These are phyloP conservation scores for Ooceraea biroi DNA, from an alignment of 1,140 invertebrate genomes.

Conservation along the genomic window DNA sequence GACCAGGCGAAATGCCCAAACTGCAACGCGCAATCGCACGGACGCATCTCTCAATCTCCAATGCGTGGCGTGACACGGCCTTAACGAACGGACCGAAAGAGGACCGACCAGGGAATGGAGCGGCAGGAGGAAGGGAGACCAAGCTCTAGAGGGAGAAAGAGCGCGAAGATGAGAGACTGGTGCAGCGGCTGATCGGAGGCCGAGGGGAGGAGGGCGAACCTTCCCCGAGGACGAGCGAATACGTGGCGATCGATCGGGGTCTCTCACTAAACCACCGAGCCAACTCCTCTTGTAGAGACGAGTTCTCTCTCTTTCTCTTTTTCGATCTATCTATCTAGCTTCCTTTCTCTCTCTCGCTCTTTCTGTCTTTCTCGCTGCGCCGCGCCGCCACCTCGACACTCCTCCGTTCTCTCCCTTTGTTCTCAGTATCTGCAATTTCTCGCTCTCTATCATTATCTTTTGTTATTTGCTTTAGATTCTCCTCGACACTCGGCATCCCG, in stretches of 20 bases:
- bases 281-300: conserved; percentile 52
- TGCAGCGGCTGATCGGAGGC: conserved; percentile 41
- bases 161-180: conserved; percentile 55
- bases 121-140: conserved; percentile 19
- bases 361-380: too few species aligned
- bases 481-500: not conserved
- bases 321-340: too few species aligned
- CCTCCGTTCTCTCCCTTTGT: conserved; percentile 17
- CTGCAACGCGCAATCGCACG: conserved; percentile 48
- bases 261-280: conserved; percentile 70
- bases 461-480: not conserved
- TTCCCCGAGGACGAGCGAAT: conserved; percentile 64
- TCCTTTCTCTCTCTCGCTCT: conserved; percentile 40
- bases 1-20: not conserved
- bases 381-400: conserved; percentile 39
- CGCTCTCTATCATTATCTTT: conserved; percentile 7
- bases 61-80: not conserved
- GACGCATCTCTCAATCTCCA: conserved; percentile 25
- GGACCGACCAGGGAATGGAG: not conserved
- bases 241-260: conserved; percentile 75
- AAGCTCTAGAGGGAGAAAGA: conserved; percentile 54
- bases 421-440: conserved; percentile 13
- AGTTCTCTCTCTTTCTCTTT: conserved; percentile 28
- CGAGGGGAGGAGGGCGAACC: conserved; percentile 12
- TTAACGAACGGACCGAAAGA: conserved; percentile 35